Percentiles rank a stretch among this genome's conserved stretches.
phyloP scores from a whole-genome alignment of 2,888 invertebrate genomes.

The Hyles lineata region DNA sequence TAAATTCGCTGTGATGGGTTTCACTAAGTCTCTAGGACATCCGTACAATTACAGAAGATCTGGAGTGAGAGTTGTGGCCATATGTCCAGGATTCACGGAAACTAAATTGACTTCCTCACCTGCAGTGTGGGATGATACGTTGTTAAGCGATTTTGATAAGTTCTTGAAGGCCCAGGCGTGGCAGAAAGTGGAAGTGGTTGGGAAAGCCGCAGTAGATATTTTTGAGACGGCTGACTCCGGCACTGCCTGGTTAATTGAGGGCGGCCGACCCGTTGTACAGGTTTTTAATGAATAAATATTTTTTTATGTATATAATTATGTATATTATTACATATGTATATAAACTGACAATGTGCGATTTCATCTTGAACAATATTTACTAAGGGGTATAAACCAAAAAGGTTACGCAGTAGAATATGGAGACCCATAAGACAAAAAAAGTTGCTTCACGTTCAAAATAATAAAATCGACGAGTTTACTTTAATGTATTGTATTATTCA shows the following conservation, averaged over 20 bases:
- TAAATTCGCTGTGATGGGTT: conserved; percentile 82
- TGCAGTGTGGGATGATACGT: conserved; percentile 24
- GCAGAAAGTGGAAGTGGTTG: conserved; percentile 61
- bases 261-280: conserved; percentile 54
- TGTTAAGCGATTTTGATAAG: conserved; percentile 45
- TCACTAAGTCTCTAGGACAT: conserved; percentile 76
- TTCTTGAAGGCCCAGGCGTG: conserved; percentile 46
- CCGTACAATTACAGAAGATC: conserved; percentile 70
- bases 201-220: conserved; percentile 58
- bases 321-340: too few relatives aligned
- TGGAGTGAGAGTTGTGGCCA: conserved; percentile 77
- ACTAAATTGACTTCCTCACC: conserved; percentile 52
- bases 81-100: conserved; percentile 81
- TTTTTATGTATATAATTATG: background rate
- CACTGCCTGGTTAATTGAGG: conserved; percentile 82
- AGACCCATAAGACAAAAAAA: background rate
- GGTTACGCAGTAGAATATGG: too few relatives aligned
- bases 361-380: too few relatives aligned
- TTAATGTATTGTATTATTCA: too few relatives aligned
- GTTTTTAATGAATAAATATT: background rate
- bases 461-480: too few relatives aligned
- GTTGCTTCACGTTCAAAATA: background rate
- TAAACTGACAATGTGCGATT: background rate
- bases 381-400: too few relatives aligned
- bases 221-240: conserved; percentile 75